A percentile compares a stretch with the other conserved stretches of the same genome.
Evolutionary conservation across 2,888 invertebrate genomes (phyloP).

Genomic region (Xylocampa areola): DNA sequence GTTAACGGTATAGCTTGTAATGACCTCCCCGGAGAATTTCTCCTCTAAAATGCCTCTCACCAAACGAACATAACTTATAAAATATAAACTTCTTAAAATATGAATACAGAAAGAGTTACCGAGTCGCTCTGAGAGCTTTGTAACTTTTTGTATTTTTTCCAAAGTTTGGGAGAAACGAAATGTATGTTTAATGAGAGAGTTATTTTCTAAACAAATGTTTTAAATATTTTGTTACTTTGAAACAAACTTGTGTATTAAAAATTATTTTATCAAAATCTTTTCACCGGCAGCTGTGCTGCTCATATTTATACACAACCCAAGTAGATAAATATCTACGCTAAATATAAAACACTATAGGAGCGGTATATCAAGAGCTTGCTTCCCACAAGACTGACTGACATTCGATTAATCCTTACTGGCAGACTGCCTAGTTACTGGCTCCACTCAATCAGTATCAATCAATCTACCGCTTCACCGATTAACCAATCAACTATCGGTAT

Average conservation of each 20-base stretch:
- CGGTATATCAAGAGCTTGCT: conserved; percentile 19
- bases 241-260: conserved; percentile 40
- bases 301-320: not conserved
- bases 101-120: conserved; percentile 42
- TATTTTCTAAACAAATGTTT: conserved; percentile 22
- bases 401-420: conserved; percentile 32
- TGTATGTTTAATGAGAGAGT: conserved; percentile 35
- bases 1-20: conserved; percentile 21
- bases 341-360: conserved; percentile 1
- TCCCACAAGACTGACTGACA: conserved; percentile 38
- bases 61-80: conserved; percentile 37
- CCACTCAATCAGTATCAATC: conserved; percentile 27
- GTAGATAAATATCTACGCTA: not conserved
- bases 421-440: conserved; percentile 17
- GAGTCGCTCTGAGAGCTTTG: conserved; percentile 34
- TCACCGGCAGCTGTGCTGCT: not conserved
- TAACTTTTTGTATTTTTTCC: conserved; percentile 24
- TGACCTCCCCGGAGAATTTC: conserved; percentile 33
- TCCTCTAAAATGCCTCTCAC: conserved; percentile 20
- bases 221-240: conserved; percentile 7
- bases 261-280: not conserved
- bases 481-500: conserved; percentile 28
- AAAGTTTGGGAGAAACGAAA: conserved; percentile 11
- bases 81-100: conserved; percentile 39
- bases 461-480: not conserved